Evolutionary conservation across 2,888 invertebrate species (phyloP).

Genomic region (Microchrysa polita): DNA sequence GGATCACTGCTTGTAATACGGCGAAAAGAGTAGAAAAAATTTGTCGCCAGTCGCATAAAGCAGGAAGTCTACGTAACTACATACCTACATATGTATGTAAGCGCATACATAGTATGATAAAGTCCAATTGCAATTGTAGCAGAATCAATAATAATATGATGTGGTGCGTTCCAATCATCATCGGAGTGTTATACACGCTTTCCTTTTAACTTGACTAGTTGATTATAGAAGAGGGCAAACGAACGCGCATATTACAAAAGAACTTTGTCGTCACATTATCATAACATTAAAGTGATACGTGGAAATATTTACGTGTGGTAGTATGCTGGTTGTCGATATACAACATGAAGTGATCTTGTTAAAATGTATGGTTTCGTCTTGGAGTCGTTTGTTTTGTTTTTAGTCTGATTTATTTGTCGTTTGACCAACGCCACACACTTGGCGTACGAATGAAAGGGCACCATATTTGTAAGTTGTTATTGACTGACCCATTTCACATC

Average conservation of each 20-base stretch:
- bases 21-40: conserved; percentile 44
- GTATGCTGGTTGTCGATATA: conserved; percentile 1
- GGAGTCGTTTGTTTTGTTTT: conserved; percentile 1
- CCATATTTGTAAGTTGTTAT: conserved; percentile 19
- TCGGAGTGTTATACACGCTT: conserved; percentile 25
- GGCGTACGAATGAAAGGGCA: neutral
- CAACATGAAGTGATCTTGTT: conserved; percentile 29
- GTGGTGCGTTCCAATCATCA: conserved; percentile 37
- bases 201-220: conserved; percentile 12
- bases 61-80: conserved; percentile 47
- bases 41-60: conserved; percentile 47
- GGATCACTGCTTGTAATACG: conserved; percentile 37
- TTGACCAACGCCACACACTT: neutral
- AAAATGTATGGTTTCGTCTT: conserved; percentile 22
- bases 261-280: conserved; percentile 34
- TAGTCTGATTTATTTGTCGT: conserved; percentile 28
- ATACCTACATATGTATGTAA: no score
- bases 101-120: conserved; percentile 10
- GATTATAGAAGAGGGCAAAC: neutral
- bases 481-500: conserved; percentile 26
- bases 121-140: conserved; percentile 4
- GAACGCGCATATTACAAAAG: conserved; percentile 17
- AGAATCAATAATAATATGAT: conserved; percentile 25
- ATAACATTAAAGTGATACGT: conserved; percentile 41
- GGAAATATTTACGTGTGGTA: conserved; percentile 41